phyloP scores from a whole-genome alignment of 2,797 vertebrate genomes.

The Trachops cirrhosus region DNA sequence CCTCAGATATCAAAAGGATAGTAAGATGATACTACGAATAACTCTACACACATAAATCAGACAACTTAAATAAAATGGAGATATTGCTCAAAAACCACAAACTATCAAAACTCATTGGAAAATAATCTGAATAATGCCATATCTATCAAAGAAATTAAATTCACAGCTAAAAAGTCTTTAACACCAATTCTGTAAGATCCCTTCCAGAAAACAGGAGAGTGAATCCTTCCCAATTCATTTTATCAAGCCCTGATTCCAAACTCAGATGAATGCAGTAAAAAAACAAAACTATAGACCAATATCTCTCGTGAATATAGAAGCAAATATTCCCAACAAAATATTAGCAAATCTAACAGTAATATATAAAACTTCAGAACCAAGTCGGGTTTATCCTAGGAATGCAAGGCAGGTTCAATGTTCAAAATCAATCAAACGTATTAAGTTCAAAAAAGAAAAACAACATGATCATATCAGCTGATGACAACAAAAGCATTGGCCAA shows the following conservation, averaged over 20 bases:
- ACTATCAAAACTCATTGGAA: neutral
- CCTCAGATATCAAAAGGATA: neutral
- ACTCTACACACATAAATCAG: neutral
- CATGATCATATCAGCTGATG: neutral
- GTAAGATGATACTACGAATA: neutral
- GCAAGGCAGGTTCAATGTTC: neutral
- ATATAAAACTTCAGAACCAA: neutral
- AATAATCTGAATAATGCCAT: neutral
- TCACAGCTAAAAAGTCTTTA: neutral
- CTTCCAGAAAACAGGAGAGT: neutral
- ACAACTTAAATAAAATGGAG: conserved; percentile 21
- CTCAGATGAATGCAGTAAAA: neutral
- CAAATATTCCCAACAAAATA: neutral
- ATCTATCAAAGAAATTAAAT: conserved; percentile 8
- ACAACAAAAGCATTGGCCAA: neutral
- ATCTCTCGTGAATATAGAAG: neutral
- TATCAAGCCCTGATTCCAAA: conserved; percentile 13
- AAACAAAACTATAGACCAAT: neutral
- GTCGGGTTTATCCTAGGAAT: neutral
- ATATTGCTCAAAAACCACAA: conserved; percentile 17
- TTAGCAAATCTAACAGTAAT: conserved; percentile 1
- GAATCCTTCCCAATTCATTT: conserved; percentile 20
- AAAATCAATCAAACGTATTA: neutral
- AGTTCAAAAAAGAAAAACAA: neutral
- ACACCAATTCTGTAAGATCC: neutral